Percentiles rank a stretch among this genome's conserved stretches.
Evolutionary conservation across 2,113 vertebrate species (phyloP).

Genomic region (Oxyura jamaicensis): DNA sequence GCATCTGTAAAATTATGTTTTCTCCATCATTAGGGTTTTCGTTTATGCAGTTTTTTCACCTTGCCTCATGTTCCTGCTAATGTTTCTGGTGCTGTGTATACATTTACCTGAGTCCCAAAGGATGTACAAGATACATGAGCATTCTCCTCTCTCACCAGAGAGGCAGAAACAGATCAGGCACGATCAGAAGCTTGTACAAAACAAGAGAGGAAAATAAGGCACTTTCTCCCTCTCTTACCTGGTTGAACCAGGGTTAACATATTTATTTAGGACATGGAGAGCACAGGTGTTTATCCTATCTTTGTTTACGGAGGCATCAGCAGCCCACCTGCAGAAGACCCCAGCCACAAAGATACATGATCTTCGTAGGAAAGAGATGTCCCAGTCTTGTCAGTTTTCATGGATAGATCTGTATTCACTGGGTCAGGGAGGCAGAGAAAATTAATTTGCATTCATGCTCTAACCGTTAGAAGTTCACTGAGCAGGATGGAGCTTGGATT

Average conservation of each 20-base stretch:
- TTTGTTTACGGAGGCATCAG: no score
- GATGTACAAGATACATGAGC: neutral
- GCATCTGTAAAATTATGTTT: neutral
- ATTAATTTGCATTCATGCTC: neutral
- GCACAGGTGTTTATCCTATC: neutral
- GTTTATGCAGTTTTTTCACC: neutral
- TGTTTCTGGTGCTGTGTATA: neutral
- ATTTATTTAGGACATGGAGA: neutral
- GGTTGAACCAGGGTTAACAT: neutral
- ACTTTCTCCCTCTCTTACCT: neutral
- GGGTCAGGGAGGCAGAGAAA: neutral
- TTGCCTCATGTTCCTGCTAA: neutral
- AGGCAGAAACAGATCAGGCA: neutral
- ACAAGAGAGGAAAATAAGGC: neutral
- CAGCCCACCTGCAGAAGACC: neutral
- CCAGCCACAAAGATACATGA: no score
- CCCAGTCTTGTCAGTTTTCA: neutral
- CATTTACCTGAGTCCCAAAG: neutral
- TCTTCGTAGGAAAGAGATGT: neutral
- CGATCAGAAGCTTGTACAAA: neutral
- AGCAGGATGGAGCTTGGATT: neutral
- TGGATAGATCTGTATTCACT: neutral
- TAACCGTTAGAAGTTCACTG: neutral
- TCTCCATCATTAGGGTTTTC: fast-evolving
- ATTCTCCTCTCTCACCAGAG: neutral